Evolutionary conservation across 2,113 vertebrate genomes (phyloP).

Genomic region (Xiphophorus maculatus): DNA sequence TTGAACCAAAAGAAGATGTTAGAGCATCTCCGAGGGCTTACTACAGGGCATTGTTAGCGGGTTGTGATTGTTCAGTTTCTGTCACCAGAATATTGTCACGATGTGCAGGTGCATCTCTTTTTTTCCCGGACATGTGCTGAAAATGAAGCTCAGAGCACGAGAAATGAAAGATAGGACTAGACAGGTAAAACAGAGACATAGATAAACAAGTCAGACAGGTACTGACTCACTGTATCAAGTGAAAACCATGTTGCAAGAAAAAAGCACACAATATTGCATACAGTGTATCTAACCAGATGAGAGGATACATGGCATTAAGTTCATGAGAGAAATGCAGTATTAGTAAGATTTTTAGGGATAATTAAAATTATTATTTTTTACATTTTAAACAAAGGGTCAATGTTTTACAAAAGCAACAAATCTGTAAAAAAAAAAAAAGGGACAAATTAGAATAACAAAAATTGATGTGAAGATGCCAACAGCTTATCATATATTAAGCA

Average conservation of each 20-base stretch:
- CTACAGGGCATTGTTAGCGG: background rate
- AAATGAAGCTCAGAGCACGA: constrained; percentile 10
- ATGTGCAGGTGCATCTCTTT: constrained; percentile 5
- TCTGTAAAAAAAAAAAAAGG: no score
- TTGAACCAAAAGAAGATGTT: background rate
- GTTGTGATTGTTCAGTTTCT: background rate
- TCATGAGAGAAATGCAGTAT: no score
- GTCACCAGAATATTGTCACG: background rate
- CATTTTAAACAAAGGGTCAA: no score
- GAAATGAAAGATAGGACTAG: constrained; percentile 13
- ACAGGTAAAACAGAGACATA: constrained; percentile 6
- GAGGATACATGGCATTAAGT: no score
- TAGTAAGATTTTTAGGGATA: no score
- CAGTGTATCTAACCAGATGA: no score
- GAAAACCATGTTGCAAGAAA: background rate
- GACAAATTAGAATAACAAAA: no score
- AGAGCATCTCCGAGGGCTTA: background rate
- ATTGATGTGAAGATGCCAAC: no score
- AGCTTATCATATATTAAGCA: no score
- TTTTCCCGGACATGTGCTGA: constrained; percentile 6
- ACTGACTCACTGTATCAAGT: background rate
- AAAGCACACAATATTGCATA: no score
- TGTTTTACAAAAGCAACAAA: no score
- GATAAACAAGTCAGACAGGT: constrained; percentile 2
- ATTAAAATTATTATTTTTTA: no score